Evolutionary conservation across 2,797 vertebrate genomes (phyloP), one percentile per base, ranked within the genome.

Genomic region (Xyrichtys novacula): DNA sequence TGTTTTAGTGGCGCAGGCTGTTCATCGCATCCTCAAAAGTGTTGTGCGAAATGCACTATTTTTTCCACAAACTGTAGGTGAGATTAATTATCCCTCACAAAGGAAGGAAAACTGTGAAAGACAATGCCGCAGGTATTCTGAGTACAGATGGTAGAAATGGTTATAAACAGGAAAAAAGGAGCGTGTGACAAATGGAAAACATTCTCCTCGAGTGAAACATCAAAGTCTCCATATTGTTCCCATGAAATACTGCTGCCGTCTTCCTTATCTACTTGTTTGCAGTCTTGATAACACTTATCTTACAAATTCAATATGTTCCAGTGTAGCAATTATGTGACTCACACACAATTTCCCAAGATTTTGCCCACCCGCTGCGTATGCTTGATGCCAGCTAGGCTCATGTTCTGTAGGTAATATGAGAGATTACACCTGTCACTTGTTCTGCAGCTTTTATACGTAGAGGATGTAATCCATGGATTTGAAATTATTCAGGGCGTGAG

Each of bases 401-500:
- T 86, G 83, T n/a, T n/a, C n/a, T n/a, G n/a, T 73, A 75, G 72
- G 75, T 85, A 79, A 84, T 76, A 62, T 82, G 71, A 76, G 76
- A 90, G 91, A 89, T 91, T 90, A 92, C 87, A 91, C 87, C 87
- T 88, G 86, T 85, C 85, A 84, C 86, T 88, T 79, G 81, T 88
- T 77, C 83, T 58, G 70, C 76, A 71, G 84, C 76, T 85, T 90
- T 87, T 84, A 78, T 72, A 80, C 61, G 68, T 80, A 64, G 80
- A 76, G 89, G 84, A 89, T 92, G 88, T 92, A 93, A 94, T 93
- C 90, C 89, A 67, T 74, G 88, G 91, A 89, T 92, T 92, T 89
- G 70, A 86, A 72, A 74, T 85, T 79, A 83, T 80, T 83, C 79
- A 60, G 81, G 74, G 68, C 15, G 55, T 5, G 64, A 80, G 75